Conservation (phyloP, 2,113 vertebrate species). For the Ammodytes marinus region DNA sequence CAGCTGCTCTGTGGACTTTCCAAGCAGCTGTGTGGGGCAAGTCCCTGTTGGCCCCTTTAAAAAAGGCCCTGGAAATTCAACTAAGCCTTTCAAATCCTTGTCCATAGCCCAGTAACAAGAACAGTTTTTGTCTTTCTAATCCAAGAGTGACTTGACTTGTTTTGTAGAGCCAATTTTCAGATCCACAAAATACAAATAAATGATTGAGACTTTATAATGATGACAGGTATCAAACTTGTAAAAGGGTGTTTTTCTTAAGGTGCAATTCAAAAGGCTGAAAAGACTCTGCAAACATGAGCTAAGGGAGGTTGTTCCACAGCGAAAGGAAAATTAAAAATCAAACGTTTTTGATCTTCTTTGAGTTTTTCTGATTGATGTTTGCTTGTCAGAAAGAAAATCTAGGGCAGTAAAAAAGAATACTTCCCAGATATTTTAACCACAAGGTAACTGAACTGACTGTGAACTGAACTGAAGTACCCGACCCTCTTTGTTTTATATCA, state of each 20-base stretch:
- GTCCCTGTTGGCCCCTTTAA: conserved; percentile 23
- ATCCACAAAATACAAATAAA: not conserved
- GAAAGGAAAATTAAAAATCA: conserved; percentile 29
- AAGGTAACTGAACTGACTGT: not conserved
- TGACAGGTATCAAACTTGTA: not conserved
- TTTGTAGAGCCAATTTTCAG: not conserved
- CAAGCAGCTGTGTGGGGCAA: conserved; percentile 57
- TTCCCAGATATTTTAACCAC: not conserved
- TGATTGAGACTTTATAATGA: not conserved
- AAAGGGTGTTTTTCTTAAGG: not conserved
- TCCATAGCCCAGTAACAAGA: not conserved
- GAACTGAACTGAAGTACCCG: not conserved
- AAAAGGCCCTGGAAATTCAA: conserved; percentile 12
- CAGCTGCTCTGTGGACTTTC: conserved; percentile 69
- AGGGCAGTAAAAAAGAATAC: not conserved
- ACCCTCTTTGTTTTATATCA: not conserved
- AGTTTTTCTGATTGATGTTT: conserved; percentile 34
- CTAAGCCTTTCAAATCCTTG: conserved; percentile 11
- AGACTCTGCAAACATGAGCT: not conserved
- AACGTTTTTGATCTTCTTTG: conserved; percentile 18
- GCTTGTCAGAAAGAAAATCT: conserved; percentile 11
- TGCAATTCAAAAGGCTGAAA: not conserved
- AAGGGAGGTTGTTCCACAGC: not conserved
- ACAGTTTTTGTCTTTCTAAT: not conserved
- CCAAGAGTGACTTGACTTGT: not conserved